Evolutionary conservation across 2,113 vertebrate genomes (phyloP).

Genomic region (Onychostoma macrolepis): DNA sequence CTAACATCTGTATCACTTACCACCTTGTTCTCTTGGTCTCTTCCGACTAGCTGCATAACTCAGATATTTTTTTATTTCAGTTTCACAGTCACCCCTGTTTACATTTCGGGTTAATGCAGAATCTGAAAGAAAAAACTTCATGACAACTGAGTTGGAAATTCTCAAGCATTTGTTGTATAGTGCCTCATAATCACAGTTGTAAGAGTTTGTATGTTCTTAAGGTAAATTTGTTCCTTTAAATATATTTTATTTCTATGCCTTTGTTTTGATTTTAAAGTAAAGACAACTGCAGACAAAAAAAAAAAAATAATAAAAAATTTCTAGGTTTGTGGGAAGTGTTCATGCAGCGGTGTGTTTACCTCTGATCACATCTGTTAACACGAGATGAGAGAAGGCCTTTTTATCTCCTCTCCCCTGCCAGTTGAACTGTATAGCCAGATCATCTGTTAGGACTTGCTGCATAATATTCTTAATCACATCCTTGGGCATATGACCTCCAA

Average conservation of each 20-base stretch:
- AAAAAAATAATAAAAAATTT: too few species aligned
- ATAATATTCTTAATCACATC: constrained; percentile 16
- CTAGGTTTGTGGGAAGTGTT: neutral
- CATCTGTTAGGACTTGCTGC: neutral
- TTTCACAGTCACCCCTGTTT: neutral
- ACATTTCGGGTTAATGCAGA: neutral
- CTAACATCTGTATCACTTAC: neutral
- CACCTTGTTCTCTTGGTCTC: neutral
- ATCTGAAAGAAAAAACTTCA: neutral
- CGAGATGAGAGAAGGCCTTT: neutral
- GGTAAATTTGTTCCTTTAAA: neutral
- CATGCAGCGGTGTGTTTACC: neutral
- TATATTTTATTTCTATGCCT: neutral
- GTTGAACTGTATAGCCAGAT: constrained; percentile 19
- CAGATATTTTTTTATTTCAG: constrained; percentile 32
- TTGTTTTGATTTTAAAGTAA: neutral
- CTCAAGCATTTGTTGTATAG: neutral
- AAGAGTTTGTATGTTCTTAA: neutral
- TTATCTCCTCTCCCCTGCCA: constrained; percentile 22
- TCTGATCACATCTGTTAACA: constrained; percentile 12
- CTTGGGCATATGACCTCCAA: neutral
- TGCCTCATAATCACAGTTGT: neutral
- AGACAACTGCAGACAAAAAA: neutral
- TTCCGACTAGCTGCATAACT: neutral
- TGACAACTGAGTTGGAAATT: neutral